These are phyloP conservation scores for Pterois miles DNA, from an alignment of 2,797 vertebrate genomes.

Conservation along the genomic window DNA sequence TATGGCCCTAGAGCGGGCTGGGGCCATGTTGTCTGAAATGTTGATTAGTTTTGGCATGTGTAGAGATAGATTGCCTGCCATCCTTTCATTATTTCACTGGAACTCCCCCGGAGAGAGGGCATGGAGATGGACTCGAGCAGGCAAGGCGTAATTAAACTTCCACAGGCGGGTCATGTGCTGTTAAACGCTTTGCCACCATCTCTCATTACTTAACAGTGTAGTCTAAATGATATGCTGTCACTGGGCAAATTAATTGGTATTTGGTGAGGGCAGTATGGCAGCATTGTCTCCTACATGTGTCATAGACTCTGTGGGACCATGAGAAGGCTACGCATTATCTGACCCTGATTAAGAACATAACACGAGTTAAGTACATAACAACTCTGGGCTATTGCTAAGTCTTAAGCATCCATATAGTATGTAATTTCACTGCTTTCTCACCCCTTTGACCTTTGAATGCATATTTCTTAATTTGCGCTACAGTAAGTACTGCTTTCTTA, in stretches of 20 bases:
- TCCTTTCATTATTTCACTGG: slow-evolving; percentile 78
- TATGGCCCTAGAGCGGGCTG: slow-evolving; percentile 36
- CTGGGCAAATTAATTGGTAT: slow-evolving; percentile 72
- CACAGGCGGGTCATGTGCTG: slow-evolving; percentile 75
- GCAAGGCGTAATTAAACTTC: slow-evolving; percentile 82
- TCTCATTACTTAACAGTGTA: slow-evolving; percentile 76
- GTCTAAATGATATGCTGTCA: slow-evolving; percentile 76
- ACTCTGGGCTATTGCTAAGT: slow-evolving; percentile 32
- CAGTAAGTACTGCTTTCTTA: slow-evolving; percentile 27
- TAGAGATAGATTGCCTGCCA: slow-evolving; percentile 76
- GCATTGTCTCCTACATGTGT: slow-evolving; percentile 69
- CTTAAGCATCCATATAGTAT: slow-evolving; percentile 27
- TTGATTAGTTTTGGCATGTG: slow-evolving; percentile 77
- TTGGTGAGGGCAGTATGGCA: slow-evolving; percentile 70
- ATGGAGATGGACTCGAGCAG: slow-evolving; percentile 70
- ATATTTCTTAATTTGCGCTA: slow-evolving; percentile 36
- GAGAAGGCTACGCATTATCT: slow-evolving; percentile 53
- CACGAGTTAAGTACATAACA: slow-evolving; percentile 50
- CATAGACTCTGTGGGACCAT: slow-evolving; percentile 49
- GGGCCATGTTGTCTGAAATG: slow-evolving; percentile 67
- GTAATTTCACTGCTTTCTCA: slow-evolving; percentile 53
- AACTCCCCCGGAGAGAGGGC: slow-evolving; percentile 70
- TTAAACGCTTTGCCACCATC: slow-evolving; percentile 76
- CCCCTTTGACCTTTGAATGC: slow-evolving; percentile 43
- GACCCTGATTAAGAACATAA: slow-evolving; percentile 64